These are phyloP conservation scores for Sminthurides aquaticus DNA, from an alignment of 2,888 invertebrate genomes.

Conservation along the genomic window DNA sequence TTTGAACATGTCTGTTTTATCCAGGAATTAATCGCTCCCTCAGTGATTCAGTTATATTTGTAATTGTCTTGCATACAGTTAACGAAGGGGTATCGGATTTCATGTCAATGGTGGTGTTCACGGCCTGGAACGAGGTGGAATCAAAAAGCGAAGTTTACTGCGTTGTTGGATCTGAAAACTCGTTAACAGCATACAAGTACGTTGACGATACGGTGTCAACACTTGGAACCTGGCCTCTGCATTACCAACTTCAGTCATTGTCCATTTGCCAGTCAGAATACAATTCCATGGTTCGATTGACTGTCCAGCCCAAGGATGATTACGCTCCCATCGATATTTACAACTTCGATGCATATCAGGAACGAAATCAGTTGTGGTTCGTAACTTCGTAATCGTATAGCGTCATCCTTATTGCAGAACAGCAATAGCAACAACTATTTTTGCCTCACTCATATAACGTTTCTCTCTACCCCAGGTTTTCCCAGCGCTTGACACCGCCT, in stretches of 20 bases:
- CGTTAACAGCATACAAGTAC: constrained; percentile 20
- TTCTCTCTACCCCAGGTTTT: constrained; percentile 28
- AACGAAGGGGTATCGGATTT: background rate
- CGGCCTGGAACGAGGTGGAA: constrained; percentile 30
- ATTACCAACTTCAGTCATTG: constrained; percentile 26
- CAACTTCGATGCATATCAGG: constrained; percentile 18
- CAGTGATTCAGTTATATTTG: too few species aligned
- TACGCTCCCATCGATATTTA: constrained; percentile 27
- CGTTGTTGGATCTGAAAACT: constrained; percentile 19
- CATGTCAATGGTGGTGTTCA: constrained; percentile 27
- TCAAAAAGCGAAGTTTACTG: constrained; percentile 25
- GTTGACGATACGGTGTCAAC: constrained; percentile 8
- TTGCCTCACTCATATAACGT: too few species aligned
- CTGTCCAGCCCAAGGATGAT: constrained; percentile 20
- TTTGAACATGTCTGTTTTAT: too few species aligned
- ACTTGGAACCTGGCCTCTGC: constrained; percentile 28
- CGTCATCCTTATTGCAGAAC: too few species aligned
- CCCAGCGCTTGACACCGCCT: constrained; percentile 17
- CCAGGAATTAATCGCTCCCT: too few species aligned
- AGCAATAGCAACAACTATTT: too few species aligned
- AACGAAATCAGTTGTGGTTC: constrained; percentile 30
- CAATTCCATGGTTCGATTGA: constrained; percentile 20
- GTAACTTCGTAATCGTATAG: background rate
- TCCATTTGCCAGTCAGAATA: constrained; percentile 15
- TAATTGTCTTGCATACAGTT: background rate